These are phyloP conservation scores for Rousettus madagascariensis DNA, from an alignment of 2,797 vertebrate genomes.

Conservation along the genomic window DNA sequence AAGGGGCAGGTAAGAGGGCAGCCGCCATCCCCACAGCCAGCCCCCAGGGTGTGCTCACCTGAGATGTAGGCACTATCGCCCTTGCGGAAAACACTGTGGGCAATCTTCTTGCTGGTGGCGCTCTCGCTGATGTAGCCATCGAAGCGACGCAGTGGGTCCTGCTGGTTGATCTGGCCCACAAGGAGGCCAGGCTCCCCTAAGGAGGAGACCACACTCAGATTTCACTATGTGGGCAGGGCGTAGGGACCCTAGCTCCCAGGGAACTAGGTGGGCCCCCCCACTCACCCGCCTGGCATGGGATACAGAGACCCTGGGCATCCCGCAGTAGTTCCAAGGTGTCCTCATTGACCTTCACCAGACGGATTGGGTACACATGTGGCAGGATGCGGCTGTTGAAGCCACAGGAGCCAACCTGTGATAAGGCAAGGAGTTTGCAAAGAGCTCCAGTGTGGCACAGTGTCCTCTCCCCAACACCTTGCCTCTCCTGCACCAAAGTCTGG, in stretches of 20 bases:
- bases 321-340: slow-evolving; percentile 89
- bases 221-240: accelerated
- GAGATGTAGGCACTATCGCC: slow-evolving; percentile 92
- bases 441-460: accelerated
- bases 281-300: slow-evolving; percentile 90
- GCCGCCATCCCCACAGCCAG: not conserved
- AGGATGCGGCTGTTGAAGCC: slow-evolving; percentile 93
- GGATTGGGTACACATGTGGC: slow-evolving; percentile 90
- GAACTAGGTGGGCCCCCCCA: accelerated
- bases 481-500: not conserved
- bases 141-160: slow-evolving; percentile 90
- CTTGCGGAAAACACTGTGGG: slow-evolving; percentile 86
- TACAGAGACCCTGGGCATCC: slow-evolving; percentile 87
- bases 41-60: slow-evolving; percentile 76
- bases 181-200: slow-evolving; percentile 90
- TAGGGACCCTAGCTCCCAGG: not conserved
- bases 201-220: not conserved
- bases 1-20: not conserved
- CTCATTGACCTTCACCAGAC: slow-evolving; percentile 89
- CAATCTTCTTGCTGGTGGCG: slow-evolving; percentile 89
- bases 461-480: not conserved
- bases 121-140: slow-evolving; percentile 90
- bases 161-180: slow-evolving; percentile 88
- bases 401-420: slow-evolving; percentile 89
- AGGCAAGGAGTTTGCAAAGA: accelerated